Evolutionary conservation across 2,888 invertebrate genomes (phyloP), one percentile per base, ranked within the genome.

Genomic region (Venusia cambrica): DNA sequence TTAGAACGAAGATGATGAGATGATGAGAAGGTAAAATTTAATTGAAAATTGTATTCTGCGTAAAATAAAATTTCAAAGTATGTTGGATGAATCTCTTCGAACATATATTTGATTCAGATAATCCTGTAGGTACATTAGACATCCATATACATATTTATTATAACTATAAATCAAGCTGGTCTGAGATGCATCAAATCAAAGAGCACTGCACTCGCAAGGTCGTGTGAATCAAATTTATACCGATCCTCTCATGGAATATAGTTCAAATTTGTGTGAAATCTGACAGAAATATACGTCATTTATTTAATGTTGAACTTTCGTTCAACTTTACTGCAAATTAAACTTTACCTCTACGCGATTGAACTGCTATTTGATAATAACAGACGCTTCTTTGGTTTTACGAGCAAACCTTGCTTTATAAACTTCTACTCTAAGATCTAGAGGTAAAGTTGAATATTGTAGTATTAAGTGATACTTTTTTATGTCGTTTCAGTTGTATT

Each of bases 91-190:
- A n/a, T n/a, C 25, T 27, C 28, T 31, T 20, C 27, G 12, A 29
- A 32, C 20, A 51, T 38, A 40, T 48, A 47, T 61, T 65, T 65
- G 61, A 66, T 54, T 54, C 68, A 76, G 73, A 78, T 83, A 79
- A 83, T 81, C 75, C 77, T 55, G 62, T n/a, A n/a, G n/a, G n/a
- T 67, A 77, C 75, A 77, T 85, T 79, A 83, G 81, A 77, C 77
- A 76, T 59, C 73, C 75, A 79, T 83, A 78, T n/a, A n/a, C n/a
- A n/a, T 77, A 83, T 83, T 83, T 84, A 85, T 80, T 79, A 79
- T 75, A 75, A 66, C 69, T 69, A 81, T 85, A 85, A 84, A 85
- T 85, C 81, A 80, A 74, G 74, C 80, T 77, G 71, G 65, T 70
- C 69, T 51, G 71, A 76, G 80, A 78, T 74, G 79, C 83, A 83